Conservation (phyloP, 2,888 invertebrate species). For the Drosophila ochracea region DNA sequence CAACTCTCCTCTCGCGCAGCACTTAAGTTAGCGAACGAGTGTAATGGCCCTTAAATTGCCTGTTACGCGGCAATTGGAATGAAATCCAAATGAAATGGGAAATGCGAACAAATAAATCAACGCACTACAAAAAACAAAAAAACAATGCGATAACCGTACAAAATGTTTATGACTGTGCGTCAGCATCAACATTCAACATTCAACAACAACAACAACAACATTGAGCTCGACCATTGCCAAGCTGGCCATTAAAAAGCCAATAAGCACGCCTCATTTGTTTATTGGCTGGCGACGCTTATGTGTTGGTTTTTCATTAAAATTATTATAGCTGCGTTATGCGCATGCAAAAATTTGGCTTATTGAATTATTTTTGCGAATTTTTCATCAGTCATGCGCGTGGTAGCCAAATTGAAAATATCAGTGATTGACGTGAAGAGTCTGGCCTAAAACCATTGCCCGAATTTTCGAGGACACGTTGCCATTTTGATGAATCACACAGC, state of each 20-base stretch:
- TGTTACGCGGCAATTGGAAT: slow-evolving; percentile 70
- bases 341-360: slow-evolving; percentile 52
- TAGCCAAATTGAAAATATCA: slow-evolving; percentile 51
- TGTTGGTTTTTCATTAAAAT: slow-evolving; percentile 61
- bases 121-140: slow-evolving; percentile 9
- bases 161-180: slow-evolving; percentile 32
- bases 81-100: slow-evolving; percentile 64
- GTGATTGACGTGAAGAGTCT: slow-evolving; percentile 56
- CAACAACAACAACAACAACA: background rate
- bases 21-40: background rate
- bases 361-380: slow-evolving; percentile 45
- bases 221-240: slow-evolving; percentile 12
- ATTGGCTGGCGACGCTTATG: slow-evolving; percentile 15
- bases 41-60: slow-evolving; percentile 55
- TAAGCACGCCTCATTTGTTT: slow-evolving; percentile 45
- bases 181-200: slow-evolving; percentile 24
- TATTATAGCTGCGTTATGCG: slow-evolving; percentile 22
- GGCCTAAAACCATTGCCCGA: background rate
- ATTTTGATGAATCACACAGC: slow-evolving; percentile 8
- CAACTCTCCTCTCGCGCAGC: background rate
- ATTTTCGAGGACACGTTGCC: background rate
- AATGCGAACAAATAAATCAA: slow-evolving; percentile 69
- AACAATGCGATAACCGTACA: background rate
- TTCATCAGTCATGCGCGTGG: background rate
- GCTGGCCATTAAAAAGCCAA: slow-evolving; percentile 19